Evolutionary conservation across 2,113 vertebrate genomes (phyloP), one percentile per base, ranked within the genome.

Genomic region (Hippoglossus stenolepis): DNA sequence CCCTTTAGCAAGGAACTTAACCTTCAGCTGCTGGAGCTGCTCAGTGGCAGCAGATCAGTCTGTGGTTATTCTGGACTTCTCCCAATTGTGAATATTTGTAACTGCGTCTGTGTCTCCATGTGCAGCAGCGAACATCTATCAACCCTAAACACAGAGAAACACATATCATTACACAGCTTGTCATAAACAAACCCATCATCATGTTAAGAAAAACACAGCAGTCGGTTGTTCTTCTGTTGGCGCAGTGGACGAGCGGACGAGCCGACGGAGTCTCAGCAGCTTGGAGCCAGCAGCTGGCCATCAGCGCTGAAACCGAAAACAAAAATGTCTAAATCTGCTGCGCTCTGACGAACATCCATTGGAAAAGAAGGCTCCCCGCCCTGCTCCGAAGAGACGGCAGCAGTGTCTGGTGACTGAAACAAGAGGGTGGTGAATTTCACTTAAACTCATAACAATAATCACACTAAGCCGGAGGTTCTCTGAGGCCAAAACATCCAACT

Each of bases 51-150:
- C 43, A n/a, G 9, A 66, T 75, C 66, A 54, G 69, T 57, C 68
- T 77, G 84, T 80, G 80, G 80, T 83, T 54, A 8, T 13, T 21
- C 73, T 83, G 73, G 73, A 70, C 56, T 28, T 65, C 76, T 57
- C 65, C 73, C 76, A 72, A 18, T n/a, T 65, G 40, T 65, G 28
- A 18, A 62, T 47, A 11, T 75, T 26, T 57, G 43, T 51, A 20
- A 38, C 58, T 20, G n/a, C 5, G 60, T 40, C 47, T 56, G 31
- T 43, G 47, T 49, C 40, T 43, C 40, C 40, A 43, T 28, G 20
- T 63, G 61, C 17, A 35, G 45, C 43, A 60, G 43, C 67, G 4
- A 66, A 47, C 71, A 13, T 56, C 65, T 10, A 65, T 82, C 75
- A 72, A 68, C 28, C 47, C 28, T 18, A n/a, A 21, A 31, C 31